Conservation (phyloP, 2,888 invertebrate genomes). For the Anagyrus pseudococci region DNA sequence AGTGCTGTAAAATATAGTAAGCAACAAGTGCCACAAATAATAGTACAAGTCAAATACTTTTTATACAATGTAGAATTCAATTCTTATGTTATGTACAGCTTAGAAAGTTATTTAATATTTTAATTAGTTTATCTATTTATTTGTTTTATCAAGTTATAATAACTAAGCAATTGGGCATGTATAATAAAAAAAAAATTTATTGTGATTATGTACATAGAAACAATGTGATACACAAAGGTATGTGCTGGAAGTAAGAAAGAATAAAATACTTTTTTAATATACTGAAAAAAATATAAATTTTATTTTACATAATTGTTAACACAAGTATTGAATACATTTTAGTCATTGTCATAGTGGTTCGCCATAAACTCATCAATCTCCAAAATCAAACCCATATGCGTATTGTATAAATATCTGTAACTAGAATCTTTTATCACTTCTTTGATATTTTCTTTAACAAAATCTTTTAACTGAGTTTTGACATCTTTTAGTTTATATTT, state of each 20-base stretch:
- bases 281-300: constrained; percentile 16
- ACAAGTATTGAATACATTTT: background rate
- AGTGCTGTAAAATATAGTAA: no score
- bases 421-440: constrained; percentile 28
- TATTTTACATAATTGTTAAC: constrained; percentile 5
- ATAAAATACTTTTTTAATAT: background rate
- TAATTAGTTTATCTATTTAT: background rate
- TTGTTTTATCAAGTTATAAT: no score
- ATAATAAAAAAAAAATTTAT: no score
- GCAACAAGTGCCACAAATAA: no score
- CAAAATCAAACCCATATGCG: constrained; percentile 23
- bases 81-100: background rate
- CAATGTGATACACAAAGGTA: background rate
- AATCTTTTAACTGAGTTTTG: constrained; percentile 24
- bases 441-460: constrained; percentile 29
- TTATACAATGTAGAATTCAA: background rate
- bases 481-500: constrained; percentile 30
- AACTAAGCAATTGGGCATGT: background rate
- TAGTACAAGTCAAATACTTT: no score
- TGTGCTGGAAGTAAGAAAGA: no score
- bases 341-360: constrained; percentile 19
- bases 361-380: constrained; percentile 31
- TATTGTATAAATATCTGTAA: constrained; percentile 25
- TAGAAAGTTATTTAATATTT: background rate
- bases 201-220: background rate